Evolutionary conservation across 2,797 vertebrate genomes (phyloP).

Genomic region (Lepilemur ruficaudatus): DNA sequence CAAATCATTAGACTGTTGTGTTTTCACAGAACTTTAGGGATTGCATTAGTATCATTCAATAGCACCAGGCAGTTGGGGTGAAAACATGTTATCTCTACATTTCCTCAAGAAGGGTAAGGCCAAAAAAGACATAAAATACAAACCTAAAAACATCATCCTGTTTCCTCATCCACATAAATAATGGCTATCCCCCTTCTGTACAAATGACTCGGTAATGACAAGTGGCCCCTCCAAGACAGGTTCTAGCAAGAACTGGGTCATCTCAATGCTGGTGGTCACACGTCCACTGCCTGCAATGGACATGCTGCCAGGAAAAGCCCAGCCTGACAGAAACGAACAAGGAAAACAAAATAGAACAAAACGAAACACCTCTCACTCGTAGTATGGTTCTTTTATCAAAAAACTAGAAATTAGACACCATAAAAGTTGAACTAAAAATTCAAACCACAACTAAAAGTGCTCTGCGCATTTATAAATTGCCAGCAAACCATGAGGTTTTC

Average conservation of each 20-base stretch:
- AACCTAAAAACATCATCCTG: slow-evolving; percentile 48
- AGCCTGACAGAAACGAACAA: slow-evolving; percentile 65
- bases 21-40: slow-evolving; percentile 74
- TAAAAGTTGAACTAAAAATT: slow-evolving; percentile 66
- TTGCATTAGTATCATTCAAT: slow-evolving; percentile 73
- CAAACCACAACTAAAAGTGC: slow-evolving; percentile 56
- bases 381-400: slow-evolving; percentile 17
- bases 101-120: slow-evolving; percentile 71
- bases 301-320: slow-evolving; percentile 76
- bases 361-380: slow-evolving; percentile 59
- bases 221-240: slow-evolving; percentile 69
- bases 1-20: slow-evolving; percentile 20
- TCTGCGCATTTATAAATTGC: slow-evolving; percentile 38
- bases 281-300: slow-evolving; percentile 81
- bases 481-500: slow-evolving; percentile 57
- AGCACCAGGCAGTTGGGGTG: slow-evolving; percentile 79
- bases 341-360: slow-evolving; percentile 23
- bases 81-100: slow-evolving; percentile 54
- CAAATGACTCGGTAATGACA: slow-evolving; percentile 54
- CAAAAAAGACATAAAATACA: slow-evolving; percentile 71
- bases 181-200: slow-evolving; percentile 67
- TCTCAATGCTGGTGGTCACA: slow-evolving; percentile 81
- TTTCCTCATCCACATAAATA: slow-evolving; percentile 68
- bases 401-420: slow-evolving; percentile 50
- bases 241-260: slow-evolving; percentile 25